A percentile compares a stretch with the other conserved stretches of the same genome.
Evolutionary conservation across 2,888 invertebrate genomes (phyloP).

Genomic region (Tiliacea citrago): DNA sequence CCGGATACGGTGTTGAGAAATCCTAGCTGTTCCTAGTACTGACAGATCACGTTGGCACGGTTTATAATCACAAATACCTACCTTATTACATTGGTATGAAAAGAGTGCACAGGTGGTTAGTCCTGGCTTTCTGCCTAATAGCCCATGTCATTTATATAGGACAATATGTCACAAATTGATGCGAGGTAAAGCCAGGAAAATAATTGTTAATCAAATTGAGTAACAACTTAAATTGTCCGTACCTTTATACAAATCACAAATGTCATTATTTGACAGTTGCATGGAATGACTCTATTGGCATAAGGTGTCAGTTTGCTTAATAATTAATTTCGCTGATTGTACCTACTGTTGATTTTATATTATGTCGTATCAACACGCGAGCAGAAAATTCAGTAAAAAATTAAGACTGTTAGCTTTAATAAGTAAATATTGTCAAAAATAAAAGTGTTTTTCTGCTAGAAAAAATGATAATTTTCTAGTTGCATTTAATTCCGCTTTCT

Average conservation of each 20-base stretch:
- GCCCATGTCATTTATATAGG: conserved; percentile 15
- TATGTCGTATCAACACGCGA: background rate
- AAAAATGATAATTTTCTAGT: too few species aligned
- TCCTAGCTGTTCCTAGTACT: conserved; percentile 33
- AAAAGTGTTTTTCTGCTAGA: too few species aligned
- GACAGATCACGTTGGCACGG: conserved; percentile 44
- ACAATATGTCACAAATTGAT: background rate
- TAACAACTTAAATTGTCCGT: too few species aligned
- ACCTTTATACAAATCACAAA: too few species aligned
- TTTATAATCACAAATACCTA: conserved; percentile 22
- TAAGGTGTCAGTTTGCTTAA: background rate
- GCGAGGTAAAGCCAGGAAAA: background rate
- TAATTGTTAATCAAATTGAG: too few species aligned
- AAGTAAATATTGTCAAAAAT: too few species aligned
- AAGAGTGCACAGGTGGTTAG: conserved; percentile 38
- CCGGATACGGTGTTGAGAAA: conserved; percentile 53
- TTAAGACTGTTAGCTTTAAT: too few species aligned
- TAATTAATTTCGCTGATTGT: background rate
- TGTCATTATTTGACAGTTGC: too few species aligned
- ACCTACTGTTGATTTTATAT: background rate
- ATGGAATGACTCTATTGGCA: too few species aligned
- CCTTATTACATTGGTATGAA: conserved; percentile 23
- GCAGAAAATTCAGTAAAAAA: too few species aligned
- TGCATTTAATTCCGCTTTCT: background rate
- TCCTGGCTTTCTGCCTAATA: conserved; percentile 45